Base-by-base conservation (phyloP, 2,113 vertebrate species). In the Piliocolobus tephrosceles region DNA sequence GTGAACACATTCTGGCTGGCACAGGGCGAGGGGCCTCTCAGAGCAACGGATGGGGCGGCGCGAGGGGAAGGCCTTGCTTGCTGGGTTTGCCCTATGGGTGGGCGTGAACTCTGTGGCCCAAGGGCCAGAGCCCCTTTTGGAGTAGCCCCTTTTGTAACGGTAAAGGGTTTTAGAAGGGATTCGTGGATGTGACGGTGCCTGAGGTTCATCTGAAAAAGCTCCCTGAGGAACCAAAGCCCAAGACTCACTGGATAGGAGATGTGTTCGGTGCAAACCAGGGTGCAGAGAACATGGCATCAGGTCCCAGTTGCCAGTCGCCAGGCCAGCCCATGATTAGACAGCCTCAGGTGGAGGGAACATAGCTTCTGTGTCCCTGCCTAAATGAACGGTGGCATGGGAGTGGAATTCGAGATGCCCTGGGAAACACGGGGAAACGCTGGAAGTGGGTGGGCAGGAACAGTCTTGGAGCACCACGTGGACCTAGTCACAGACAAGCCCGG, bases 271-370 rank as follows among this genome's bases (percentile, higher is more conserved):
- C 4, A 1, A 4, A 80, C 25, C 57, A 23, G 64, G 6, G 0
- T 0, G 10, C 58, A 50, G 43, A 50, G 52, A 4, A 10, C 9
- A 0, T 6, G 25, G n/a, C 0, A 0, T 45, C 6, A 0, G 0
- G 11, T 18, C 70, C 2, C 0, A 5, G 23, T 13, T 35, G 32
- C 76, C 58, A 30, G 61, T 30, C 23, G 23, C 23, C 57, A 25
- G 57, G 57, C 9, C 57, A 25, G 57, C 23, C 61, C 27, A 13
- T 64, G 27, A 14, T 64, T 12, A 14, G 61, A 64, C 27, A 64
- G 61, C 61, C 61, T 64, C 16, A 0, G 52, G 35, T 32, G 40
- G 58, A 3, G 27, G 43, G 18, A 23, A 5, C 13, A 68, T 5
- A 30, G 0, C 70, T 11, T 8, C 30, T 22, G 3, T n/a, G 70